Percentiles rank a stretch among this genome's conserved stretches.
phyloP scores from a whole-genome alignment of 2,113 vertebrate genomes.

The Sinocyclocheilus anophthalmus region DNA sequence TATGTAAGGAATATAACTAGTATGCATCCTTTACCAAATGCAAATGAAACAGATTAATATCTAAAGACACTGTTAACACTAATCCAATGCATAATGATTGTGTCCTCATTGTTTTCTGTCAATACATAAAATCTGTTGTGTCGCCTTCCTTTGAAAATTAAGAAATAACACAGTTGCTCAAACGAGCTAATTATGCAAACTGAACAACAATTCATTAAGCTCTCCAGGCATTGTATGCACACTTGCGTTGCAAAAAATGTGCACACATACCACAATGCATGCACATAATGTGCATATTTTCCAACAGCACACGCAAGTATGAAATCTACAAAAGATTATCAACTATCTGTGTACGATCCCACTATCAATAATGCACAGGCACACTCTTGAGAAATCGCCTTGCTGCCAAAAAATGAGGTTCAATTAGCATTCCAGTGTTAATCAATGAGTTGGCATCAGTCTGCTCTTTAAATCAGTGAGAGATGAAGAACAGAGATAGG shows the following conservation, averaged over 20 bases:
- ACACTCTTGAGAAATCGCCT: slow-evolving; percentile 72
- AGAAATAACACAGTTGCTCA: too few species aligned
- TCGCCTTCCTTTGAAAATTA: neutral
- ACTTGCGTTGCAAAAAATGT: neutral
- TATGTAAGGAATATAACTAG: neutral
- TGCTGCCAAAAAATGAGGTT: slow-evolving; percentile 64
- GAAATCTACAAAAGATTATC: neutral
- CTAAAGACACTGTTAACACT: neutral
- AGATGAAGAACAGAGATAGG: neutral
- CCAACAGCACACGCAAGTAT: neutral
- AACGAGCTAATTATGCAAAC: neutral
- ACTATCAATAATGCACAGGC: slow-evolving; percentile 57
- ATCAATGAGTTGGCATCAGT: slow-evolving; percentile 56
- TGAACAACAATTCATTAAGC: neutral
- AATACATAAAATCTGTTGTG: neutral
- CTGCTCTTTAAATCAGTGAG: slow-evolving; percentile 53
- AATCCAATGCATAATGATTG: neutral
- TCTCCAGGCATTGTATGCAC: neutral
- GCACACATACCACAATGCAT: neutral
- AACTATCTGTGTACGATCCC: neutral
- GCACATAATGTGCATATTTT: slow-evolving; percentile 9
- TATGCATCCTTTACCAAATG: neutral
- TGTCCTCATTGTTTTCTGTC: neutral
- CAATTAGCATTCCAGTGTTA: slow-evolving; percentile 70
- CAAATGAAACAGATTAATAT: neutral